A percentile compares a stretch with the other conserved stretches of the same genome.
These are phyloP conservation scores for Ceriagrion tenellum DNA, from an alignment of 2,888 invertebrate species.

Conservation along the genomic window DNA sequence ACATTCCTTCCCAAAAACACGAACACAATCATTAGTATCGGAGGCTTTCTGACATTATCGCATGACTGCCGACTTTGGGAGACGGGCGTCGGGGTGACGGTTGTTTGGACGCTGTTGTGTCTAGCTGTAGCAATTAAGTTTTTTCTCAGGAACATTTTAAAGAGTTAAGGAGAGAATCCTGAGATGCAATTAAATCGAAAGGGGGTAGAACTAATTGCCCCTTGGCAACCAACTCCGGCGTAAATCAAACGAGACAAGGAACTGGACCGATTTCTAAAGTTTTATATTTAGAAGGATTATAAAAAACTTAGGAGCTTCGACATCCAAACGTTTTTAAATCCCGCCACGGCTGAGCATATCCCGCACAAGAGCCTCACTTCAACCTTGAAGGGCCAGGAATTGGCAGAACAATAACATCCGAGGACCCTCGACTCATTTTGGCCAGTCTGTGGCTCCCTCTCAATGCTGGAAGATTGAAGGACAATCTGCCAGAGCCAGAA, in stretches of 20 bases:
- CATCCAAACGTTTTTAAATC: background rate
- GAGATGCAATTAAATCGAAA: constrained; percentile 3
- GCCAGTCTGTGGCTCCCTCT: too few species aligned
- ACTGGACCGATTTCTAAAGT: constrained; percentile 55
- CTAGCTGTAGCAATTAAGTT: background rate
- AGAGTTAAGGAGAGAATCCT: background rate
- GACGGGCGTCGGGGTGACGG: background rate
- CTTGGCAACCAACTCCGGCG: background rate
- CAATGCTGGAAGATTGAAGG: too few species aligned
- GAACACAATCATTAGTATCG: too few species aligned
- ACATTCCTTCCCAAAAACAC: too few species aligned
- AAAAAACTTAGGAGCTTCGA: background rate
- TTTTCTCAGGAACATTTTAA: background rate
- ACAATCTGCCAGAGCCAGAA: too few species aligned
- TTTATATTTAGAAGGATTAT: constrained; percentile 37
- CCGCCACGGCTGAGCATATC: background rate
- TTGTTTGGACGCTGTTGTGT: background rate
- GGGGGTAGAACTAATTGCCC: constrained; percentile 40
- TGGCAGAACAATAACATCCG: background rate
- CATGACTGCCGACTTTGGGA: background rate
- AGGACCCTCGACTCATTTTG: background rate
- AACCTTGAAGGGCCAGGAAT: too few species aligned
- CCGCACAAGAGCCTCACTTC: background rate
- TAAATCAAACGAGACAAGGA: constrained; percentile 61
- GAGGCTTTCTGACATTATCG: background rate